Base-by-base conservation (phyloP, 2,888 invertebrate genomes). In the Cybosia mesomella region DNA sequence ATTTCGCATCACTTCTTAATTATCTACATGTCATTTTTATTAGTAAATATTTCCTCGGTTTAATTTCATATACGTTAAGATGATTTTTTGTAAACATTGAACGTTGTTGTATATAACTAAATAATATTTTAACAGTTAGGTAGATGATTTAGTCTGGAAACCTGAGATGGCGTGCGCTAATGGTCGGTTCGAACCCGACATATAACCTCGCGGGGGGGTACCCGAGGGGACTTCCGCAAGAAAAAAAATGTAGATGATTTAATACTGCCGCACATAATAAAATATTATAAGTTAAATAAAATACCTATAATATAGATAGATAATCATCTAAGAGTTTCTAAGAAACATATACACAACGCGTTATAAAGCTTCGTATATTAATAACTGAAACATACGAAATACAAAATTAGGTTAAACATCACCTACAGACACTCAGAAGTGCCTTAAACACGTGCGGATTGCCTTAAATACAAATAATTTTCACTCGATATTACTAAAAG, bases 401-500 rank as follows among this genome's bases (percentile, higher is more conserved):
- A 76, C 65, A 76, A 78, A 83, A 82, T 80, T 80, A 71, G 75
- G 79, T 78, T 83, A 83, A 82, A 78, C 75, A 81, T 73, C 70
- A 64, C 68, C 71, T 76, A 64, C 64, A 66, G 49, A 68, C 66
- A 58, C 36, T 18, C 58, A 58, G 73, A 71, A 73, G 66, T 71
- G 63, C 71, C 64, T 69, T 83, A 85, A 87, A 85, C 81, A 81
- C 79, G 77, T 77, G 71, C 77, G 78, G 81, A 75, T 77, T 81
- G 82, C 77, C 77, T 79, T 78, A 81, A 77, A 83, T 79, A 80
- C 79, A 83, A 84, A 84, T 83, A 85, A 87, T 86, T 84, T 86
- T 82, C 79, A 83, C 81, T 74, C 81, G 75, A 77, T 81, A 83
- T 79, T 82, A 83, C 73, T 77, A 74, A 81, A 83, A 86, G 77